Percentiles rank a stretch among this genome's conserved stretches.
phyloP scores from a whole-genome alignment of 2,888 invertebrate genomes.

The Ophioninae sp. region DNA sequence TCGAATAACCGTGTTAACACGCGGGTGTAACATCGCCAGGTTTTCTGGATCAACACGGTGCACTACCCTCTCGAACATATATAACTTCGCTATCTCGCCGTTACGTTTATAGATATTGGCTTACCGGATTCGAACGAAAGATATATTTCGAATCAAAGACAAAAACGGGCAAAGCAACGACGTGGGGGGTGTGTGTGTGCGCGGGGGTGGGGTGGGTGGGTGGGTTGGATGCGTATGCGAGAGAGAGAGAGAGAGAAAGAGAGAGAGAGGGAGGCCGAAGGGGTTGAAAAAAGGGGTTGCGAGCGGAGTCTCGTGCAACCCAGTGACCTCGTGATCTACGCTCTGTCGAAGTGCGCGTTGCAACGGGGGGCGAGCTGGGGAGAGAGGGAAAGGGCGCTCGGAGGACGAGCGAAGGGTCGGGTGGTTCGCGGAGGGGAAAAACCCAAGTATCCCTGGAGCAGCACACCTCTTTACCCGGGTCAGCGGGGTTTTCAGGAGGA shows the following conservation, averaged over 20 bases:
- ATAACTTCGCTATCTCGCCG: conserved; percentile 29
- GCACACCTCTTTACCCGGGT: conserved; percentile 58
- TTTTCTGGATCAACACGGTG: conserved; percentile 14
- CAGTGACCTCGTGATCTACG: conserved; percentile 66
- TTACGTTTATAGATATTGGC: conserved; percentile 32
- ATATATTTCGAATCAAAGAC: neutral
- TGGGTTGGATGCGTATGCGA: neutral
- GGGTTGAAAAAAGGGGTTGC: conserved; percentile 36
- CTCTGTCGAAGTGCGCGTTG: conserved; percentile 60
- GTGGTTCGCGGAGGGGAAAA: conserved; percentile 45
- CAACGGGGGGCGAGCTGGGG: conserved; percentile 28
- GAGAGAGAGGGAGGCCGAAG: conserved; percentile 43
- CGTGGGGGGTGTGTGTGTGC: neutral
- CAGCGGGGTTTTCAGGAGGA: conserved; percentile 56
- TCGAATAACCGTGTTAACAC: conserved; percentile 23
- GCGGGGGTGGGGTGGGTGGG: neutral
- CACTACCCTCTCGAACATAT: conserved; percentile 35
- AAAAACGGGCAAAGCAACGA: neutral
- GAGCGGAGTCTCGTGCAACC: conserved; percentile 63
- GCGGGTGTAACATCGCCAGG: conserved; percentile 34
- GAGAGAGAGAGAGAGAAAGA: conserved; percentile 12
- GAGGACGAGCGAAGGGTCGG: conserved; percentile 30
- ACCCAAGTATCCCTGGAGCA: conserved; percentile 60
- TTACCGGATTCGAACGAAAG: no score
- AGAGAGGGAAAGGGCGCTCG: conserved; percentile 31